Conservation (phyloP, 2,113 vertebrate species). For the Mola mola region DNA sequence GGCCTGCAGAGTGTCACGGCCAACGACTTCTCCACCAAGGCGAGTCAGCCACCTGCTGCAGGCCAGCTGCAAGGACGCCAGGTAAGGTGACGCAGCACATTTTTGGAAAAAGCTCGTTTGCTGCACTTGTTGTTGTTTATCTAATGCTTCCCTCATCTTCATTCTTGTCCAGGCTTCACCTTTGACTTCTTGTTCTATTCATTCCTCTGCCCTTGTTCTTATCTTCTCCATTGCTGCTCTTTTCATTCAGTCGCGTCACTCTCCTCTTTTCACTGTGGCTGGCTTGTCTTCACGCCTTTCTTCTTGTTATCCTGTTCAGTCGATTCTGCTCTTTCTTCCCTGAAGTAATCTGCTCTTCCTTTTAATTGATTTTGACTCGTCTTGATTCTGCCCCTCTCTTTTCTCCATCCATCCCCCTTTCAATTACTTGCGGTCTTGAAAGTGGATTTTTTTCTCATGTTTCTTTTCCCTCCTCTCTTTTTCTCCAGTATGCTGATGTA, state of each 20-base stretch:
- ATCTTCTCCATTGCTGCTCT: not conserved
- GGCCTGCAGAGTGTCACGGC: constrained; percentile 87
- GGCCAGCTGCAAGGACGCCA: constrained; percentile 88
- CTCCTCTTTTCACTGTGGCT: not conserved
- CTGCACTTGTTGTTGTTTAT: too few relatives aligned
- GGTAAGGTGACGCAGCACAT: constrained; percentile 70
- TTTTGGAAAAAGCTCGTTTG: not conserved
- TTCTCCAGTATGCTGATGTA: constrained; percentile 86
- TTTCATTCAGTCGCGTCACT: not conserved
- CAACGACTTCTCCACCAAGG: constrained; percentile 88
- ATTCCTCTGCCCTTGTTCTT: not conserved
- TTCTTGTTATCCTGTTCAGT: not conserved
- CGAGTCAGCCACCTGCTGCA: constrained; percentile 84
- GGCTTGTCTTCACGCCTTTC: not conserved
- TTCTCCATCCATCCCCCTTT: not conserved
- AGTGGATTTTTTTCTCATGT: not conserved
- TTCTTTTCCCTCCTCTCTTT: not conserved
- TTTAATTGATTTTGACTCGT: not conserved
- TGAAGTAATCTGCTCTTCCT: too few relatives aligned
- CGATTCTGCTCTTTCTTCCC: not conserved
- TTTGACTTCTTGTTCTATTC: not conserved
- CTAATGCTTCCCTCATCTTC: not conserved
- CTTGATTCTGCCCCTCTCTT: not conserved
- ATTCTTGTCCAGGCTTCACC: constrained; percentile 10
- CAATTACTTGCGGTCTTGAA: not conserved